phyloP scores from a whole-genome alignment of 2,113 vertebrate genomes.

The Leiothrix lutea region DNA sequence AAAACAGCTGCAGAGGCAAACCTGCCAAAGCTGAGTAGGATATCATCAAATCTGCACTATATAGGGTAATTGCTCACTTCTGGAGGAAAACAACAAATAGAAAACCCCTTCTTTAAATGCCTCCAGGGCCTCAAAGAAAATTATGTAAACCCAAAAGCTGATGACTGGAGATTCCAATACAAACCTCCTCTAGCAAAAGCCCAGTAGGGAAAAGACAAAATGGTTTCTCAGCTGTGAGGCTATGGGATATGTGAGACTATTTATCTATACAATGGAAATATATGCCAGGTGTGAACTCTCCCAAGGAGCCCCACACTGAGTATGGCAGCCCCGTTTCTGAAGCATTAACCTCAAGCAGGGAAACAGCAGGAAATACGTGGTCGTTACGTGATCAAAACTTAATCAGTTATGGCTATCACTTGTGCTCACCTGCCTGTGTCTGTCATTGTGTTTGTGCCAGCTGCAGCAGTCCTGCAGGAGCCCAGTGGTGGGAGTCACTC shows the following conservation, averaged over 20 bases:
- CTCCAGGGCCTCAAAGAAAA: not conserved
- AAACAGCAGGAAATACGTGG: not conserved
- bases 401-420: not conserved
- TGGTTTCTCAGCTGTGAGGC: not conserved
- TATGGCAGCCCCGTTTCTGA: not conserved
- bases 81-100: not conserved
- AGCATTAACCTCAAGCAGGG: not conserved
- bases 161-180: not conserved
- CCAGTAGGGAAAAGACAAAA: not conserved
- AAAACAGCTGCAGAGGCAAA: constrained; percentile 46
- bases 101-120: not conserved
- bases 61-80: not conserved
- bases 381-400: not conserved
- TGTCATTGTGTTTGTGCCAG: not conserved
- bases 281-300: not conserved
- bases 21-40: not conserved
- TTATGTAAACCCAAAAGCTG: not conserved
- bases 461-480: not conserved
- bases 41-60: not conserved
- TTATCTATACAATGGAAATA: not conserved
- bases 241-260: not conserved
- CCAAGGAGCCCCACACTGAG: not conserved
- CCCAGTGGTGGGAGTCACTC: not conserved
- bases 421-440: not conserved
- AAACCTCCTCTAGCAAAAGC: not conserved